Evolutionary conservation across 2,888 invertebrate genomes (phyloP).

Genomic region (Pogonocherus hispidulus): DNA sequence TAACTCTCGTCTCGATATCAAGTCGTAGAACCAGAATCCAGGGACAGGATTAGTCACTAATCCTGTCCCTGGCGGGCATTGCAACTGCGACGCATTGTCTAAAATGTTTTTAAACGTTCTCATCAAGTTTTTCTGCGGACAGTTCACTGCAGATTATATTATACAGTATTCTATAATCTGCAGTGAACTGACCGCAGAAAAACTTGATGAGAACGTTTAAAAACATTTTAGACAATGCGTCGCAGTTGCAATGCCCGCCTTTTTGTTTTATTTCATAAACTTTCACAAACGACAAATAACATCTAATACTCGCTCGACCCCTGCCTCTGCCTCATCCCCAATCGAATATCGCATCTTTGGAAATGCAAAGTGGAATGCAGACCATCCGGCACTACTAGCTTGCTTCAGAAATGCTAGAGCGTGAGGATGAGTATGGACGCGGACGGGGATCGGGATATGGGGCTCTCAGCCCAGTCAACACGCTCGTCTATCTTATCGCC

Average conservation of each 20-base stretch:
- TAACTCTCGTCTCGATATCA: too few species aligned
- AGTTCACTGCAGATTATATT: too few species aligned
- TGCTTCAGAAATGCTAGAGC: conserved; percentile 33
- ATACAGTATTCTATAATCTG: too few species aligned
- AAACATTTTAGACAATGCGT: conserved; percentile 19
- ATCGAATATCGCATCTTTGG: conserved; percentile 45
- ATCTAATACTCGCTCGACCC: conserved; percentile 51
- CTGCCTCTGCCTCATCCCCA: conserved; percentile 41
- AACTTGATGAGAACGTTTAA: conserved; percentile 25
- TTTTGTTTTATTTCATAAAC: conserved; percentile 50
- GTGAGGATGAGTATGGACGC: conserved; percentile 42
- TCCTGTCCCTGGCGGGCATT: too few species aligned
- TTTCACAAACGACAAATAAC: conserved; percentile 61
- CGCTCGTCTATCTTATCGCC: conserved; percentile 64
- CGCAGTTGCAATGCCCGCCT: neutral
- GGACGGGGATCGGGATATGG: conserved; percentile 50
- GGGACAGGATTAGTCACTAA: too few species aligned
- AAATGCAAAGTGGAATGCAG: conserved; percentile 53
- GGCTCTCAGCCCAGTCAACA: conserved; percentile 59
- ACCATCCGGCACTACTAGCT: conserved; percentile 37
- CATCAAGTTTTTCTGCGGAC: too few species aligned
- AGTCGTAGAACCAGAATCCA: too few species aligned
- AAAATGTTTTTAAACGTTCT: conserved; percentile 36
- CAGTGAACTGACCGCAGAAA: too few species aligned
- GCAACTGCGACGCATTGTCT: neutral